Evolutionary conservation across 2,797 vertebrate genomes (phyloP).

Genomic region (Xyrichtys novacula): DNA sequence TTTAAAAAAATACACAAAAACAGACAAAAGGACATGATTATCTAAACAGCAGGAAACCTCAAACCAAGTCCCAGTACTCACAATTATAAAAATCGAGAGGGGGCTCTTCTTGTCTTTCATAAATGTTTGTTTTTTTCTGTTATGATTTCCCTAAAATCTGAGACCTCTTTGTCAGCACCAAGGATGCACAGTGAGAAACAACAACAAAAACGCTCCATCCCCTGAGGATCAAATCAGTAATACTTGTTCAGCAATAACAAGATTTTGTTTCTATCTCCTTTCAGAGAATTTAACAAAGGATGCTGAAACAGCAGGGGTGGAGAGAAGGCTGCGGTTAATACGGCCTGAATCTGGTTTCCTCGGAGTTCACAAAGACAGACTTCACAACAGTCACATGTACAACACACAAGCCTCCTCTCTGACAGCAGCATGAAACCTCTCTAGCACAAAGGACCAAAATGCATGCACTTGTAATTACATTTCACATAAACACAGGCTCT

Average conservation of each 20-base stretch:
- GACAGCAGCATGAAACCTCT: constrained; percentile 8
- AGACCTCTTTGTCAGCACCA: constrained; percentile 17
- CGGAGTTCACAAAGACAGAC: constrained; percentile 12
- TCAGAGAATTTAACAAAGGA: constrained; percentile 24
- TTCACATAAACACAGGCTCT: constrained; percentile 4
- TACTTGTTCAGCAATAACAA: constrained; percentile 41
- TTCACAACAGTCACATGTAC: constrained; percentile 1
- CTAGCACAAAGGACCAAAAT: background rate
- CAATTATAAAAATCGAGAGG: background rate
- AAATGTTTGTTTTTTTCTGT: constrained; percentile 3
- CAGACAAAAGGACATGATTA: constrained; percentile 7
- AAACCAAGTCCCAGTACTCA: background rate
- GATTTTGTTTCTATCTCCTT: constrained; percentile 38
- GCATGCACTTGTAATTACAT: constrained; percentile 13
- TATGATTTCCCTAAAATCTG: constrained; percentile 10
- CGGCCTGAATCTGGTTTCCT: constrained; percentile 14
- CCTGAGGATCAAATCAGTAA: constrained; percentile 48
- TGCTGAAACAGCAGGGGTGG: constrained; percentile 9
- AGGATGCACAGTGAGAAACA: constrained; percentile 17
- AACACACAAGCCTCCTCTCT: background rate
- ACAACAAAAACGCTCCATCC: constrained; percentile 34
- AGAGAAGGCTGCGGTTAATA: constrained; percentile 4
- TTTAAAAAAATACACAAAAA: constrained; percentile 11
- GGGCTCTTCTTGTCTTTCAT: constrained; percentile 12
- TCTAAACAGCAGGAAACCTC: constrained; percentile 17